Evolutionary conservation across 2,797 vertebrate species (phyloP).

Genomic region (Vespertilio murinus): DNA sequence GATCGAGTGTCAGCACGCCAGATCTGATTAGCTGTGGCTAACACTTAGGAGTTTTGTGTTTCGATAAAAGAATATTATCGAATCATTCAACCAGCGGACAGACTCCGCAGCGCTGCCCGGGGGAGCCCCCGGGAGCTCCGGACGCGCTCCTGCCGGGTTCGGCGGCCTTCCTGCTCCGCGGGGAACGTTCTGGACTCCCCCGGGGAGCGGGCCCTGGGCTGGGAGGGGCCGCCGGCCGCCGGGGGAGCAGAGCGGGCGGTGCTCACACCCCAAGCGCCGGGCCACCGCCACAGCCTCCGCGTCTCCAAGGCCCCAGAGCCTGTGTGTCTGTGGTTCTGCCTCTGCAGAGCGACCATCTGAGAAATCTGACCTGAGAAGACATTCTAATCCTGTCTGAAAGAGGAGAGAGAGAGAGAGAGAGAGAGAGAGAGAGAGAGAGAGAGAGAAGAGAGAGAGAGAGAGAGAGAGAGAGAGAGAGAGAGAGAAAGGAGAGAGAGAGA

Average conservation of each 20-base stretch:
- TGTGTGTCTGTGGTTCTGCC: background rate
- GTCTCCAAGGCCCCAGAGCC: background rate
- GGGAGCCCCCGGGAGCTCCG: background rate
- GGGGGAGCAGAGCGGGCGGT: background rate
- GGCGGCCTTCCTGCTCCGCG: background rate
- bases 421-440: no score
- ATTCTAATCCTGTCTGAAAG: background rate
- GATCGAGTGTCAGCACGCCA: slow-evolving; percentile 5
- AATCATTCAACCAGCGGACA: background rate
- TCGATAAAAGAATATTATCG: background rate
- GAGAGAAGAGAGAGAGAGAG: no score
- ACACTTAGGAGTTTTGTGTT: background rate
- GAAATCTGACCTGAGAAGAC: background rate
- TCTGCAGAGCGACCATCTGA: slow-evolving; percentile 1
- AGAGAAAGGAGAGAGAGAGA: no score
- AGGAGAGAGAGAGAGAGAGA: no score
- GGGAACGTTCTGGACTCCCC: background rate
- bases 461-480: no score
- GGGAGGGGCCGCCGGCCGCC: background rate
- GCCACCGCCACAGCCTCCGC: no score
- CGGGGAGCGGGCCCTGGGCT: background rate
- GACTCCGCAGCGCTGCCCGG: no score
- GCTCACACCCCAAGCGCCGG: no score
- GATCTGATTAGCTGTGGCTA: background rate
- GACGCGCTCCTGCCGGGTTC: background rate